A percentile compares a stretch with the other conserved stretches of the same genome.
phyloP scores from a whole-genome alignment of 2,888 invertebrate genomes.

The Lissonota sp. region DNA sequence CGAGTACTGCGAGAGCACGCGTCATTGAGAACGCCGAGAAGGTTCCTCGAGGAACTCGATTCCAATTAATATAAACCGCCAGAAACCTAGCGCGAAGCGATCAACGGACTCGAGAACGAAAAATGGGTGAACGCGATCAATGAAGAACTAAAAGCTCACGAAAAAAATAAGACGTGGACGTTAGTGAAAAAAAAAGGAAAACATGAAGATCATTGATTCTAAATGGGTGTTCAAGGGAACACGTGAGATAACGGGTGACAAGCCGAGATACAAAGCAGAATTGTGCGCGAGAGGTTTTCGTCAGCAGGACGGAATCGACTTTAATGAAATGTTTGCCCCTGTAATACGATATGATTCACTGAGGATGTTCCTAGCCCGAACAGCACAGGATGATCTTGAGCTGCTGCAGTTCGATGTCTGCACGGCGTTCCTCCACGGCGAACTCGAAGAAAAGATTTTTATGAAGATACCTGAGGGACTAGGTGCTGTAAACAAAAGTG shows the following conservation, averaged over 20 bases:
- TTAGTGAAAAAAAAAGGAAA: too few species aligned
- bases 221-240: conserved; percentile 64
- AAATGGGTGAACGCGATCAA: too few species aligned
- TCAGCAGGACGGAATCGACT: conserved; percentile 57
- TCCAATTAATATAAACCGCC: too few species aligned
- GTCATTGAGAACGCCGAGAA: too few species aligned
- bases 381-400: conserved; percentile 48
- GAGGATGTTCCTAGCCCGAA: conserved; percentile 47
- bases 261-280: conserved; percentile 57
- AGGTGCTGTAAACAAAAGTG: not conserved
- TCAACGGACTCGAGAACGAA: too few species aligned
- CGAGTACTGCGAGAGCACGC: too few species aligned
- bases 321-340: conserved; percentile 64
- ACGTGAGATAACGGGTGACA: conserved; percentile 30
- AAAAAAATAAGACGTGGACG: too few species aligned
- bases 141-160: too few species aligned
- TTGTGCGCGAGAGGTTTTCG: conserved; percentile 56
- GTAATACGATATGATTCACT: conserved; percentile 59
- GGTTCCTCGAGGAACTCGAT: too few species aligned
- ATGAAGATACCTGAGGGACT: conserved; percentile 64
- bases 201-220: too few species aligned
- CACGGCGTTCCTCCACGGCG: conserved; percentile 47
- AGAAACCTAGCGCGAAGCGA: too few species aligned
- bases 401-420: conserved; percentile 51
- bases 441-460: conserved; percentile 32